Evolutionary conservation across 1,140 invertebrate species (phyloP).

Genomic region (Oryctes rhinoceros): DNA sequence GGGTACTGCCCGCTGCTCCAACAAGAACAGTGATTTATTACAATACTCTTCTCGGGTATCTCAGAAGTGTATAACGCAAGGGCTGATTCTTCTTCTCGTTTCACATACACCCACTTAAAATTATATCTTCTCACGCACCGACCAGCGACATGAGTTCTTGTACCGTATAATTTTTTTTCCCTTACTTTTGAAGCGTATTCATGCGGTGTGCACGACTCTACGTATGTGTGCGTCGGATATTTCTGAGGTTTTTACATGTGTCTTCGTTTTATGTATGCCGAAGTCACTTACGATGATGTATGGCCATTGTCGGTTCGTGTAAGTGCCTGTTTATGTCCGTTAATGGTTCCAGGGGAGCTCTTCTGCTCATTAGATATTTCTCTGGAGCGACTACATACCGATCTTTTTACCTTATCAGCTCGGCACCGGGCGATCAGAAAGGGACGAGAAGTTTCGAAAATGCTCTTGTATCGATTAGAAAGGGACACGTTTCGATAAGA

Average conservation of each 20-base stretch:
- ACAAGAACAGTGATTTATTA: slow-evolving; percentile 52
- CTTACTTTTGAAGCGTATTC: not conserved
- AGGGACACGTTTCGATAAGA: not conserved
- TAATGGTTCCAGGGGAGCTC: slow-evolving; percentile 46
- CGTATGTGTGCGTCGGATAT: slow-evolving; percentile 38
- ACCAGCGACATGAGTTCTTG: slow-evolving; percentile 42
- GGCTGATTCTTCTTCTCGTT: slow-evolving; percentile 39
- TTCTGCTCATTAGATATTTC: slow-evolving; percentile 43
- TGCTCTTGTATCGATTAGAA: slow-evolving; percentile 26
- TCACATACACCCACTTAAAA: slow-evolving; percentile 54
- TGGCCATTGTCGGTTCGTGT: slow-evolving; percentile 47
- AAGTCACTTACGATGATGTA: slow-evolving; percentile 50
- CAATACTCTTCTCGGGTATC: slow-evolving; percentile 40
- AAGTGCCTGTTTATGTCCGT: slow-evolving; percentile 51
- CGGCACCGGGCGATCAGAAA: slow-evolving; percentile 18
- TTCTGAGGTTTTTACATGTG: slow-evolving; percentile 48
- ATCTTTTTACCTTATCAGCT: slow-evolving; percentile 22
- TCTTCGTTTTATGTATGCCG: slow-evolving; percentile 48
- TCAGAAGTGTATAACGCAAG: slow-evolving; percentile 30
- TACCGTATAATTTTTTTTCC: not conserved
- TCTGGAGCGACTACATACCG: not conserved
- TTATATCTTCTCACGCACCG: slow-evolving; percentile 47
- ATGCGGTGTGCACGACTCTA: not conserved
- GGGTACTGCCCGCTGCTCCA: slow-evolving; percentile 50
- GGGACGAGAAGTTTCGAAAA: slow-evolving; percentile 1